These are phyloP conservation scores for Agrotis puta DNA, from an alignment of 2,888 invertebrate species.

Conservation along the genomic window DNA sequence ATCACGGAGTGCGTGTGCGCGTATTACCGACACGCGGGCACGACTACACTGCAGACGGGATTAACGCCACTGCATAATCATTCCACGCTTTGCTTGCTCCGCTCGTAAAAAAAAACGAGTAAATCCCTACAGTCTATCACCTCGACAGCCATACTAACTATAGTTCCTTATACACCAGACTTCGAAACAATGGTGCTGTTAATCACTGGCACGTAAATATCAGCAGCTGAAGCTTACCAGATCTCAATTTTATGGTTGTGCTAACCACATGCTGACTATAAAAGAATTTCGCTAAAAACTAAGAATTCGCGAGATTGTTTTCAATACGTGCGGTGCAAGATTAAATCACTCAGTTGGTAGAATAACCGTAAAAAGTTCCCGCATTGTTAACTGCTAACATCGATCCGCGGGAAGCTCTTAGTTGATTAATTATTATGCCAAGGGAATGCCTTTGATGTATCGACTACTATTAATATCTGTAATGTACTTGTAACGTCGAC, in stretches of 20 bases:
- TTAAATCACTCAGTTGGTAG: slow-evolving; percentile 49
- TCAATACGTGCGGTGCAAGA: slow-evolving; percentile 45
- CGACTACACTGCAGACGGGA: slow-evolving; percentile 80
- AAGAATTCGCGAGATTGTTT: slow-evolving; percentile 74
- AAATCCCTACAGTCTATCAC: slow-evolving; percentile 64
- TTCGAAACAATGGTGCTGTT: slow-evolving; percentile 84
- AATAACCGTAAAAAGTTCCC: slow-evolving; percentile 37
- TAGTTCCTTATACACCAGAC: slow-evolving; percentile 62
- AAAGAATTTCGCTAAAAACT: slow-evolving; percentile 80
- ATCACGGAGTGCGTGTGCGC: slow-evolving; percentile 74
- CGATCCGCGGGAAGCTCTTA: slow-evolving; percentile 35
- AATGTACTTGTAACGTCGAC: slow-evolving; percentile 27
- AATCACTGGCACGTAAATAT: slow-evolving; percentile 85
- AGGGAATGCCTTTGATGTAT: slow-evolving; percentile 53
- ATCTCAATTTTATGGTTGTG: slow-evolving; percentile 80
- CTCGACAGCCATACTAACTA: slow-evolving; percentile 56
- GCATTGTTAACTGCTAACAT: slow-evolving; percentile 23
- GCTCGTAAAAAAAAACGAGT: slow-evolving; percentile 82
- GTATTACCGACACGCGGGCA: slow-evolving; percentile 71
- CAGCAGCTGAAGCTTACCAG: slow-evolving; percentile 83
- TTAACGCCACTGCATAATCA: slow-evolving; percentile 82
- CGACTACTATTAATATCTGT: slow-evolving; percentile 37
- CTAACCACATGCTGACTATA: slow-evolving; percentile 79
- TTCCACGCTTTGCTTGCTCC: slow-evolving; percentile 80
- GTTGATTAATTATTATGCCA: slow-evolving; percentile 48